Percentiles rank a stretch among this genome's conserved stretches.
phyloP scores from a whole-genome alignment of 2,113 vertebrate genomes.

The Actenoides lindsayi region DNA sequence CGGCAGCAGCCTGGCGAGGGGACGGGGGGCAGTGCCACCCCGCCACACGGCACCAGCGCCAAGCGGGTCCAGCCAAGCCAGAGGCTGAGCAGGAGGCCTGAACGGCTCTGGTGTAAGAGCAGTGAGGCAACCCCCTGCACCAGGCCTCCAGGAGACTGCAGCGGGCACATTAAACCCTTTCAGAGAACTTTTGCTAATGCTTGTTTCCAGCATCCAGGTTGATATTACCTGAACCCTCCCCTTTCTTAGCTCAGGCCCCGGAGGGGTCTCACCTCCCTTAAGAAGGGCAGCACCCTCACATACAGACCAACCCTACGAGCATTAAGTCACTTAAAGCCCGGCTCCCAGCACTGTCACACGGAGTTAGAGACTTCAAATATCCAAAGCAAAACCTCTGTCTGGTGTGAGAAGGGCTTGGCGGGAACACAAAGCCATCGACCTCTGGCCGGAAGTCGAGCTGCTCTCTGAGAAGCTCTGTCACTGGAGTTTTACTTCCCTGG shows the following conservation, averaged over 20 bases:
- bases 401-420: background rate
- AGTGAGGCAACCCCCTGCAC: background rate
- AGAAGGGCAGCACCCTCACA: background rate
- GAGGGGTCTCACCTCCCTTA: background rate
- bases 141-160: background rate
- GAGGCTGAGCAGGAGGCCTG: background rate
- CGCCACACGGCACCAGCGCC: too few relatives aligned
- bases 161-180: background rate
- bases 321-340: background rate
- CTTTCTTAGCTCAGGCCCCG: background rate
- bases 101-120: background rate
- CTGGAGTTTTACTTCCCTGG: background rate
- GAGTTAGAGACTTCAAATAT: background rate
- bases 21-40: background rate
- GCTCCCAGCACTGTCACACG: background rate
- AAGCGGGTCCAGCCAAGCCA: background rate
- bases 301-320: background rate
- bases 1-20: background rate
- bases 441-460: background rate
- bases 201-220: slow-evolving; percentile 27
- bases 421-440: background rate
- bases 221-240: background rate
- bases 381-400: background rate
- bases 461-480: background rate
- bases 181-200: background rate